Base-by-base conservation (phyloP, 2,113 vertebrate species). In the Pterocles orientalis region DNA sequence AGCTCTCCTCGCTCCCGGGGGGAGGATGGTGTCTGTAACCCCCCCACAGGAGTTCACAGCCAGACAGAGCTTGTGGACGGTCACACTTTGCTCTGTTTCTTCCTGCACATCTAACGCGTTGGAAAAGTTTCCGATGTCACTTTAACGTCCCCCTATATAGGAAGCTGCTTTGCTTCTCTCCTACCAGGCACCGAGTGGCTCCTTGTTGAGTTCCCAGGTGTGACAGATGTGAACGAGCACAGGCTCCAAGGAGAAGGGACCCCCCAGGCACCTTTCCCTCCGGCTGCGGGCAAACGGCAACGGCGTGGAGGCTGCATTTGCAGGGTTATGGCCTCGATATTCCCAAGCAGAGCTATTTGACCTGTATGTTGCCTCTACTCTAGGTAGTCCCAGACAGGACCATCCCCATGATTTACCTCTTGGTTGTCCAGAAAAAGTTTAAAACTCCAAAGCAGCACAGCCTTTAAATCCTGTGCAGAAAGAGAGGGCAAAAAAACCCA, bases 161-260 rank as follows among this genome's bases (percentile, higher is more conserved):
- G 13, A 25, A n/a, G 5, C 25, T 24, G 1, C 5, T 50, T 66
- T 21, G 8, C 26, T 70, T 60, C 43, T 34, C 23, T 31, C 11
- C 45, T 2, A 7, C 9, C 47, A 24, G 45, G 25, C 26, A 18
- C 29, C 0, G 8, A n/a, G 56, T 4, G 10, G 33, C 24, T 28
- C 9, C 34, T n/a, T 41, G 18, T 10, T 14, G 21, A 20, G 39
- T 25, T 7, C 7, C 18, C n/a, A 8, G 0, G 1, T 6, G 29
- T 47, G 15, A 34, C 5, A 26, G 41, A 24, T 4, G 7, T 4
- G 25, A 56, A 28, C 12, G 18, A 36, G 5, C 39, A 9, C 18
- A 10, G 43, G 50, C 29, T 45, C 24, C 57, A 4, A 6, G 36
- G 61, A 25, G 54, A 28, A 5, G 48, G 10, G 11, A 18, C 12